Conservation (phyloP, 2,113 vertebrate genomes). For the Trogon surrucura region DNA sequence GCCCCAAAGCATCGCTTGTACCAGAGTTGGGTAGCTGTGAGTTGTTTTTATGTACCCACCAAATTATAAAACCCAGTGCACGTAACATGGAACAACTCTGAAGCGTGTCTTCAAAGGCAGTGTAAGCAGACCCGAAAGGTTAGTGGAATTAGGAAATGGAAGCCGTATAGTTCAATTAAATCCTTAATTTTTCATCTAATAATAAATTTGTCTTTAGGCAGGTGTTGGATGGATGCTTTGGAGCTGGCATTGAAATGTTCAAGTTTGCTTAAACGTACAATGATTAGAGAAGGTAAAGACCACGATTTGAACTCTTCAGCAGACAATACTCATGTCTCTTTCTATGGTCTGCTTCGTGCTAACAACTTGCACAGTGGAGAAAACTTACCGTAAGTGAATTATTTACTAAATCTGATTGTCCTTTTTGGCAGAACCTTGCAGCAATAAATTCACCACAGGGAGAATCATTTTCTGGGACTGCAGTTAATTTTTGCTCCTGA, state of each 20-base stretch:
- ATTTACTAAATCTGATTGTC: background rate
- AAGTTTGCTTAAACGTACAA: conserved; percentile 94
- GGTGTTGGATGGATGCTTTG: conserved; percentile 99
- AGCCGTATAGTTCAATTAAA: background rate
- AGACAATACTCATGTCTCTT: conserved; percentile 88
- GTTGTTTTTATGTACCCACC: background rate
- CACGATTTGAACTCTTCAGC: conserved; percentile 84
- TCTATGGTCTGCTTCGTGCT: conserved; percentile 92
- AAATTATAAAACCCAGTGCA: background rate
- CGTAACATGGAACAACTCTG: background rate
- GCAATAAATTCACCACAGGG: background rate
- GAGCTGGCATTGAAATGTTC: conserved; percentile 98
- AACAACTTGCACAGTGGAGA: conserved; percentile 90
- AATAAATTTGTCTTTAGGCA: conserved; percentile 78
- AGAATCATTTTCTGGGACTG: background rate
- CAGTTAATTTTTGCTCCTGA: background rate
- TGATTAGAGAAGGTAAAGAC: conserved; percentile 97
- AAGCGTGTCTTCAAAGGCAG: background rate
- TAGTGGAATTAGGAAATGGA: background rate
- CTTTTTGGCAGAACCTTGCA: background rate
- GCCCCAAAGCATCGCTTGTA: background rate
- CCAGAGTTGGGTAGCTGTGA: background rate
- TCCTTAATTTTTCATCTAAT: background rate
- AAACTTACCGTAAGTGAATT: conserved; percentile 87
- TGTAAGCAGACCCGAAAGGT: background rate